Percentiles rank a stretch among this genome's conserved stretches.
These are phyloP conservation scores for Pheosia tremula DNA, from an alignment of 2,888 invertebrate species.

Conservation along the genomic window DNA sequence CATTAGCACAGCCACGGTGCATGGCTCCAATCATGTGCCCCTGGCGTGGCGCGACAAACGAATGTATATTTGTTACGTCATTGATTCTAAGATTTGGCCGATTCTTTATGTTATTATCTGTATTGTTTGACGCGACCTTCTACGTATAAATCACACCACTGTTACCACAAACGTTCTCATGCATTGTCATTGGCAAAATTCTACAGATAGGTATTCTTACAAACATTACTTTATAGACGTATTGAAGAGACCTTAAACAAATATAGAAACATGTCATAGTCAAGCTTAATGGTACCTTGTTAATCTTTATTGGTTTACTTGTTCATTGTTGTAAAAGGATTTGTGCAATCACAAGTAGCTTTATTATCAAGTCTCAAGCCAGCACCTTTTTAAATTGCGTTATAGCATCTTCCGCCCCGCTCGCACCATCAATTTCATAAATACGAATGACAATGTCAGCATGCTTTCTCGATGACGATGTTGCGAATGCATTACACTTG, in stretches of 20 bases:
- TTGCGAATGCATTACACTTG: neutral
- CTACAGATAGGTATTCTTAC: too few relatives aligned
- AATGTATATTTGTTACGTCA: constrained; percentile 4
- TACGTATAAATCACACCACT: neutral
- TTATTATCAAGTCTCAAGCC: too few relatives aligned
- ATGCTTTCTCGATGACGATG: too few relatives aligned
- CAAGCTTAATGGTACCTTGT: constrained; percentile 8
- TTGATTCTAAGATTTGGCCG: constrained; percentile 1
- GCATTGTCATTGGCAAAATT: too few relatives aligned
- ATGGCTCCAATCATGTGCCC: constrained; percentile 17
- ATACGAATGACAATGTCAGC: too few relatives aligned
- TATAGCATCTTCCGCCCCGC: too few relatives aligned
- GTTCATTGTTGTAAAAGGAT: constrained; percentile 6
- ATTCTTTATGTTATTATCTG: constrained; percentile 3
- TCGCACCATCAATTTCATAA: too few relatives aligned
- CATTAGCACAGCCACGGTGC: constrained; percentile 24
- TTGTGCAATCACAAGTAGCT: neutral
- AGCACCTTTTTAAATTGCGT: too few relatives aligned
- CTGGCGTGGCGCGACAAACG: constrained; percentile 9
- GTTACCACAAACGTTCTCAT: too few relatives aligned
- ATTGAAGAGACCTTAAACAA: constrained; percentile 16
- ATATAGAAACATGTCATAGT: constrained; percentile 25
- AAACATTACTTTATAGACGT: neutral
- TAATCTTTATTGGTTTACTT: constrained; percentile 27
- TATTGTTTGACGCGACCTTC: constrained; percentile 3